Evolutionary conservation across 2,113 vertebrate species (phyloP).

Genomic region (Galeopterus variegatus): DNA sequence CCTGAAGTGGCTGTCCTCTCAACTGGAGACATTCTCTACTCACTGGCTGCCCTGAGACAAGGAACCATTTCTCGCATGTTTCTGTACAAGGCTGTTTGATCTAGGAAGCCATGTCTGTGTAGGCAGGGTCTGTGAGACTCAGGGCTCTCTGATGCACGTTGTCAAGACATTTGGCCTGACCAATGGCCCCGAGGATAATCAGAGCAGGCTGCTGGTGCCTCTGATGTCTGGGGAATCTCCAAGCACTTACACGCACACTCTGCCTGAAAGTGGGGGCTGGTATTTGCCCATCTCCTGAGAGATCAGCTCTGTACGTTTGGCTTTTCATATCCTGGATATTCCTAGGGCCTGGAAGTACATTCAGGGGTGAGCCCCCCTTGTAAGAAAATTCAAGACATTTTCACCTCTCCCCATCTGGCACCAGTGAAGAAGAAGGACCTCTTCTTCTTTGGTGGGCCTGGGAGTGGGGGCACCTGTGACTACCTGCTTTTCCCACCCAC

Average conservation of each 20-base stretch:
- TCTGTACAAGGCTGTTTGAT: not conserved
- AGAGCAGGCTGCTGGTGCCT: not conserved
- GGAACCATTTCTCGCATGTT: not conserved
- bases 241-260: rapidly evolving
- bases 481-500: rapidly evolving
- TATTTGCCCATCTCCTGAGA: not conserved
- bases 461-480: not conserved
- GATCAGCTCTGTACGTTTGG: not conserved
- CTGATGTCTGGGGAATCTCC: not conserved
- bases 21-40: not conserved
- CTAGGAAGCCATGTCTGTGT: not conserved
- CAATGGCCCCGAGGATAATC: not conserved
- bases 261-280: not conserved
- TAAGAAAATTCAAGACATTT: not conserved
- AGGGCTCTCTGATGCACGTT: not conserved
- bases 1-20: not conserved
- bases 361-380: rapidly evolving
- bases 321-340: not conserved
- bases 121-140: not conserved
- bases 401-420: not conserved
- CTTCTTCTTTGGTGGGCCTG: rapidly evolving
- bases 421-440: not conserved
- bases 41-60: not conserved
- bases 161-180: not conserved
- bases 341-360: not conserved